Conservation (phyloP, 2,888 invertebrate genomes). For the Cerastis leucographa region DNA sequence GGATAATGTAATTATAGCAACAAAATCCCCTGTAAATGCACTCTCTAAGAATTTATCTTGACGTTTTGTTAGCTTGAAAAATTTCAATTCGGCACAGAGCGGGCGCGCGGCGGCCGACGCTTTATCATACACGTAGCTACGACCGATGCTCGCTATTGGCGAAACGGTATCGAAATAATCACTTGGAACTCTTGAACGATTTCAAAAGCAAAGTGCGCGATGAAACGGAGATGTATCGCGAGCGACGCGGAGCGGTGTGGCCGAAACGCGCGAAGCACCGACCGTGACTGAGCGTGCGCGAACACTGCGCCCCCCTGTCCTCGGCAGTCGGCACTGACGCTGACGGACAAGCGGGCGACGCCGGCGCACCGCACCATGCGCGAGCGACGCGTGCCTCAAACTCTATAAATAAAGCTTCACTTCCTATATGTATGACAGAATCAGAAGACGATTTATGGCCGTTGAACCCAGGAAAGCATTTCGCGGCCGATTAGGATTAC, state of each 20-base stretch:
- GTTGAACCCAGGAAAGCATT: conserved; percentile 87
- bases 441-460: conserved; percentile 88
- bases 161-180: conserved; percentile 84
- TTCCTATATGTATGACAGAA: conserved; percentile 86
- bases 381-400: conserved; percentile 76
- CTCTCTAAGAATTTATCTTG: conserved; percentile 77
- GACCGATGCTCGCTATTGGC: conserved; percentile 81
- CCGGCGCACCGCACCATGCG: conserved; percentile 67
- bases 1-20: conserved; percentile 77
- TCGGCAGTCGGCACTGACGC: conserved; percentile 63
- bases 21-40: conserved; percentile 80
- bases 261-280: conserved; percentile 75
- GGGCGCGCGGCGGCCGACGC: conserved; percentile 70
- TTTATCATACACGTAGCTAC: conserved; percentile 78
- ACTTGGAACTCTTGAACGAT: conserved; percentile 82
- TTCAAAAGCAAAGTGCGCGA: conserved; percentile 77
- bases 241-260: conserved; percentile 63
- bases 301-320: conserved; percentile 75
- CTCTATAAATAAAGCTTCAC: conserved; percentile 88
- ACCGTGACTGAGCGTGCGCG: conserved; percentile 76
- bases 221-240: conserved; percentile 70
- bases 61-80: conserved; percentile 78
- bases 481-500: conserved; percentile 75
- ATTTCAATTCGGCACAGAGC: conserved; percentile 80
- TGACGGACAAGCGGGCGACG: conserved; percentile 39